phyloP scores from a whole-genome alignment of 2,888 invertebrate species.

The Auanema sp. region DNA sequence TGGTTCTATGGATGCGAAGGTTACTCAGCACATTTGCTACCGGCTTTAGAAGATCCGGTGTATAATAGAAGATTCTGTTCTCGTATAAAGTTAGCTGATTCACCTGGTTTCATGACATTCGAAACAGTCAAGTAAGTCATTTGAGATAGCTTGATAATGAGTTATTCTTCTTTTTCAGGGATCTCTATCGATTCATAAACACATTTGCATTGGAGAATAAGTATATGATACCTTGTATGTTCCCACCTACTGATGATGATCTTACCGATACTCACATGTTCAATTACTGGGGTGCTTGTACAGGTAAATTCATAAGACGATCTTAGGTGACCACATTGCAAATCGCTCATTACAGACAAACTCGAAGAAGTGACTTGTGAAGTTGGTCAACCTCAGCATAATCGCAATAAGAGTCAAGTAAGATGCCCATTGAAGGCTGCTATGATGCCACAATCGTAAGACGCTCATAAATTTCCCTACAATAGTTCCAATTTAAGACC shows the following conservation, averaged over 20 bases:
- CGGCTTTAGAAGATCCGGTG: constrained; percentile 4
- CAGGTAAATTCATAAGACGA: no score
- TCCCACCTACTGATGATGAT: constrained; percentile 8
- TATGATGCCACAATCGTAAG: no score
- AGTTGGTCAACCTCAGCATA: no score
- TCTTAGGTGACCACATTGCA: no score
- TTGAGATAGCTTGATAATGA: background rate
- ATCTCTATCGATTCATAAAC: constrained; percentile 6
- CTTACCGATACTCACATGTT: constrained; percentile 13
- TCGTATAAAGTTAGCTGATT: background rate
- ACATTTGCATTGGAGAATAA: background rate
- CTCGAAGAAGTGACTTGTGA: no score
- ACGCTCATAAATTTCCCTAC: no score
- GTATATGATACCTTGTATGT: constrained; percentile 14
- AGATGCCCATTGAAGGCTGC: no score
- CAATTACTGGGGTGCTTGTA: constrained; percentile 19
- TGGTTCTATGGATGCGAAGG: constrained; percentile 17
- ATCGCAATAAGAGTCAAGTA: no score
- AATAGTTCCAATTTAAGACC: no score
- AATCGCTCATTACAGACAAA: no score
- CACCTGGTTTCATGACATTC: constrained; percentile 11
- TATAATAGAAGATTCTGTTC: constrained; percentile 18
- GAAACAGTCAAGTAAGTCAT: background rate
- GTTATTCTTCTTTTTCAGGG: constrained; percentile 1
- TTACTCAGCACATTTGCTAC: constrained; percentile 4